Evolutionary conservation across 2,113 vertebrate species (phyloP).

Genomic region (Arenaria interpres): DNA sequence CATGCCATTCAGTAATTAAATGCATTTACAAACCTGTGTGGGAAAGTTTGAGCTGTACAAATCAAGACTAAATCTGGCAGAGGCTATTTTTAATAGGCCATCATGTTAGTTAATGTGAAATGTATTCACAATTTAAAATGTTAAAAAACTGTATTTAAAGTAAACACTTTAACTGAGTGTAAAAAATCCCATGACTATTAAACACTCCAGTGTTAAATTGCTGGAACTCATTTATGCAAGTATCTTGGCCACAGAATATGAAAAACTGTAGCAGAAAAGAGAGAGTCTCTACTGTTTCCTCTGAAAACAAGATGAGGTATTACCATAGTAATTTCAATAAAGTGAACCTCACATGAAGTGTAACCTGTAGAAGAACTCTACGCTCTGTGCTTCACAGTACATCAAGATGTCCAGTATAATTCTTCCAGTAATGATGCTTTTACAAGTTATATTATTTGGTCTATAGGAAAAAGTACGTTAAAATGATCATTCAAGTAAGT

Average conservation of each 20-base stretch:
- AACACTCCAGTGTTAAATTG: background rate
- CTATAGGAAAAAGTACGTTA: background rate
- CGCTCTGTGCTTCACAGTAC: background rate
- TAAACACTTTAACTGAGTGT: background rate
- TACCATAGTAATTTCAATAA: background rate
- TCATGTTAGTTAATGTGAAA: background rate
- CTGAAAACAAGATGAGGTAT: background rate
- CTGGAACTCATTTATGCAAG: background rate
- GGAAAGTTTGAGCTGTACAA: background rate
- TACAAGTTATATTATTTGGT: background rate
- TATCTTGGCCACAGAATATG: background rate
- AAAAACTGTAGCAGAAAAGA: background rate
- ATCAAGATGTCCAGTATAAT: background rate
- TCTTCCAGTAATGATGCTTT: background rate
- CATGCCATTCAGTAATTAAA: background rate
- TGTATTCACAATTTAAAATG: background rate
- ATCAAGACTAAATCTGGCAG: background rate
- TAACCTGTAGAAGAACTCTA: background rate
- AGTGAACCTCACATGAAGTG: background rate
- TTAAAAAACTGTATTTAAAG: background rate
- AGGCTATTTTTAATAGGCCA: background rate
- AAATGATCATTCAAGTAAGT: background rate
- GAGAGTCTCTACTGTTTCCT: background rate
- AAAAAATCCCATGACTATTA: background rate
- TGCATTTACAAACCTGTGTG: background rate